A percentile compares a stretch with the other conserved stretches of the same genome.
phyloP scores from a whole-genome alignment of 2,888 invertebrate genomes.

The Yponomeuta sedellus region DNA sequence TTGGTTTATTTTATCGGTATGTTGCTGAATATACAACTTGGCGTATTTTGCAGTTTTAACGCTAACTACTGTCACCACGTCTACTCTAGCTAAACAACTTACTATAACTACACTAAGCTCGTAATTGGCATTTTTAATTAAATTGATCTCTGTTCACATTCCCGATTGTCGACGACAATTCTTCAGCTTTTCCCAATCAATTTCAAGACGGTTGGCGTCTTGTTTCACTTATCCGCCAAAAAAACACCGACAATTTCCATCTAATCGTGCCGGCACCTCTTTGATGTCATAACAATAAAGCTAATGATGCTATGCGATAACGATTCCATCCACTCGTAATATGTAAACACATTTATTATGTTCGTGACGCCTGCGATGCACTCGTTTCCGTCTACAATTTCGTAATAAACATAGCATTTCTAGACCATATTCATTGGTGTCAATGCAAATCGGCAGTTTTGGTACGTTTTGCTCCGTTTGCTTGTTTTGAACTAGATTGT shows the following conservation, averaged over 20 bases:
- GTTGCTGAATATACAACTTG: no score
- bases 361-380: neutral
- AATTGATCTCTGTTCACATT: neutral
- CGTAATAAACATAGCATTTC: neutral
- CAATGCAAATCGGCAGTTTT: neutral
- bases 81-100: no score
- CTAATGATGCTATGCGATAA: conserved; percentile 3
- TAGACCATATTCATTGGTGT: neutral
- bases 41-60: no score
- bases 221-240: no score
- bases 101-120: no score
- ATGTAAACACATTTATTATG: neutral
- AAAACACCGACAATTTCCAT: neutral
- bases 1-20: no score
- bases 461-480: neutral
- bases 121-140: neutral
- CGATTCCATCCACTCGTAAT: conserved; percentile 1
- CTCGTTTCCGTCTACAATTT: neutral
- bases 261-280: neutral
- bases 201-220: neutral
- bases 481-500: neutral
- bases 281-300: neutral
- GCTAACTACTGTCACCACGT: no score
- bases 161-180: neutral
- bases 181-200: neutral